phyloP scores from a whole-genome alignment of 2,113 vertebrate genomes.

The Pterocles burchelli region DNA sequence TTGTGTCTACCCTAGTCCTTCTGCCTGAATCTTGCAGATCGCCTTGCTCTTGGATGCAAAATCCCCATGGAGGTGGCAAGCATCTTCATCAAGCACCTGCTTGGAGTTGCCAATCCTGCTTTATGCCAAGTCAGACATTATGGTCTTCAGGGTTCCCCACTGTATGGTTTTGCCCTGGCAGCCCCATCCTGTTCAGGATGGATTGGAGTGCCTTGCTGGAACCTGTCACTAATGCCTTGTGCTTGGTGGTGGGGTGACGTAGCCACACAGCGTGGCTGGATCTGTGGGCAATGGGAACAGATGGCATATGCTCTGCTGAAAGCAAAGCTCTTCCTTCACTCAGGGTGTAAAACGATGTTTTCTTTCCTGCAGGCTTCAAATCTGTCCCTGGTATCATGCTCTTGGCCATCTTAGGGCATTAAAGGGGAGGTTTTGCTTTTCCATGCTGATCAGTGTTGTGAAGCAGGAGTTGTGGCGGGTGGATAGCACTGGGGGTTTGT shows the following conservation, averaged over 20 bases:
- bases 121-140: not conserved
- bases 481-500: rapidly evolving
- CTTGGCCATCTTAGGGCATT: not conserved
- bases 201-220: not conserved
- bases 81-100: rapidly evolving
- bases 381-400: not conserved
- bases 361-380: not conserved
- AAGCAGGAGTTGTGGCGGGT: not conserved
- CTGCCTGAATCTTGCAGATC: not conserved
- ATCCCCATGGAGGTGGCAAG: not conserved
- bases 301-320: slow-evolving; percentile 34
- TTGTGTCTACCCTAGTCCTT: not conserved
- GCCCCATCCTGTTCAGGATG: not conserved
- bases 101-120: rapidly evolving
- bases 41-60: not conserved
- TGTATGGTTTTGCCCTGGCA: not conserved
- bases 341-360: not conserved
- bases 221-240: not conserved
- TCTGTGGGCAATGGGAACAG: slow-evolving; percentile 41
- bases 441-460: not conserved
- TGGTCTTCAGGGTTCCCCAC: rapidly evolving
- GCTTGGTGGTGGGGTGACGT: not conserved
- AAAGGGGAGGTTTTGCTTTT: not conserved
- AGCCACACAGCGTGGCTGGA: not conserved
- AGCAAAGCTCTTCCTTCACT: not conserved